Conservation (phyloP, 2,113 vertebrate genomes). For the Todiramphus chloris region DNA sequence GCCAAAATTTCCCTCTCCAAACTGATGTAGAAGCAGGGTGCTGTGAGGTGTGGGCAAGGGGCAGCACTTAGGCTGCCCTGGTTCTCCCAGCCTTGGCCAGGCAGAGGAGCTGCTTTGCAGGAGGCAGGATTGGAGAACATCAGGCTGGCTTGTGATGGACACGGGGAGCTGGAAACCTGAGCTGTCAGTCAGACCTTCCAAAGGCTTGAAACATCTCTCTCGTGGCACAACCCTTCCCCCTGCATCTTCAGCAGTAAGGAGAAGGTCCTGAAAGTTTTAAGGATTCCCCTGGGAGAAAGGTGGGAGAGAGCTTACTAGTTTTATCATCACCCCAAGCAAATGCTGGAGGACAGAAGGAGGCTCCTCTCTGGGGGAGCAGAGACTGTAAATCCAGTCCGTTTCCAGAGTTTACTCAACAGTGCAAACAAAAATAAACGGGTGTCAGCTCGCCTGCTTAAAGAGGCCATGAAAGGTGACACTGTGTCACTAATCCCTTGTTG, state of each 20-base stretch:
- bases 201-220: background rate
- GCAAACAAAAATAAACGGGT: conserved; percentile 79
- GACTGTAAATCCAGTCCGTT: conserved; percentile 67
- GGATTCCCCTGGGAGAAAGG: background rate
- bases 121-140: background rate
- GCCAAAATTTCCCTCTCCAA: background rate
- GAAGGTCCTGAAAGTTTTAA: background rate
- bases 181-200: background rate
- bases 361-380: conserved; percentile 15
- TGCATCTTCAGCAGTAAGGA: background rate
- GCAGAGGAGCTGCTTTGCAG: background rate
- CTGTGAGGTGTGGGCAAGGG: background rate
- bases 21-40: background rate
- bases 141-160: background rate
- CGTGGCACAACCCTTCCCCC: background rate
- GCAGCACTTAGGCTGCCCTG: background rate
- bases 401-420: conserved; percentile 74
- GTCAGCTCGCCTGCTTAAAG: conserved; percentile 65
- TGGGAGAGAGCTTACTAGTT: background rate
- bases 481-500: conserved; percentile 75
- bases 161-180: background rate
- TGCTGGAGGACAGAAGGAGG: conserved; percentile 24
- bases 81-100: background rate
- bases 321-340: background rate
- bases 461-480: conserved; percentile 72